Conservation (phyloP, 2,113 vertebrate species). For the Tachycineta bicolor region DNA sequence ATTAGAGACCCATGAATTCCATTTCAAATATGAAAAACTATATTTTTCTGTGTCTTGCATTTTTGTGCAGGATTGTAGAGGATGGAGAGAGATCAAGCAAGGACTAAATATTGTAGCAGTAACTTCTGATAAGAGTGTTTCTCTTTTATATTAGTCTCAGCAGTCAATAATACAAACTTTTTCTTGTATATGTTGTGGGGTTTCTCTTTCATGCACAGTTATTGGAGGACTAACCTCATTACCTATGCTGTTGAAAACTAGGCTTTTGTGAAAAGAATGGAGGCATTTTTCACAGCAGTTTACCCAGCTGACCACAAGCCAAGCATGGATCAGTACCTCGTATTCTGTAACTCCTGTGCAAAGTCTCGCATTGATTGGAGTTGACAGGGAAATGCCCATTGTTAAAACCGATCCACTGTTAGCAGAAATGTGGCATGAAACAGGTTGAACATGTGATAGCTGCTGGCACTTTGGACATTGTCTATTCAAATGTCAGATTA, state of each 20-base stretch:
- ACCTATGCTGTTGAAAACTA: background rate
- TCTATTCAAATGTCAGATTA: slow-evolving; percentile 47
- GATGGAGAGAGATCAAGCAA: background rate
- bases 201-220: background rate
- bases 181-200: background rate
- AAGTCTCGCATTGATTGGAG: background rate
- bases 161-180: background rate
- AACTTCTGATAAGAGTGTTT: background rate
- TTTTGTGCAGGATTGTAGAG: background rate
- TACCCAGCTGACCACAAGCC: background rate
- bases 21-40: background rate
- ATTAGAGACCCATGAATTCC: background rate
- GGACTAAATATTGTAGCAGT: background rate
- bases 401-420: slow-evolving; percentile 39
- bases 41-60: background rate
- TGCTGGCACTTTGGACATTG: background rate
- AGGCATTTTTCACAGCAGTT: background rate
- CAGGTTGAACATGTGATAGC: slow-evolving; percentile 8
- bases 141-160: background rate
- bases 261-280: background rate
- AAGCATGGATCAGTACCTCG: background rate
- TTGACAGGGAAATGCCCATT: slow-evolving; percentile 44
- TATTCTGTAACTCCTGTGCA: background rate
- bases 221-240: background rate
- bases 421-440: slow-evolving; percentile 30